These are phyloP conservation scores for Lasioglossum figueresi DNA, from an alignment of 2,888 invertebrate species.

Conservation along the genomic window DNA sequence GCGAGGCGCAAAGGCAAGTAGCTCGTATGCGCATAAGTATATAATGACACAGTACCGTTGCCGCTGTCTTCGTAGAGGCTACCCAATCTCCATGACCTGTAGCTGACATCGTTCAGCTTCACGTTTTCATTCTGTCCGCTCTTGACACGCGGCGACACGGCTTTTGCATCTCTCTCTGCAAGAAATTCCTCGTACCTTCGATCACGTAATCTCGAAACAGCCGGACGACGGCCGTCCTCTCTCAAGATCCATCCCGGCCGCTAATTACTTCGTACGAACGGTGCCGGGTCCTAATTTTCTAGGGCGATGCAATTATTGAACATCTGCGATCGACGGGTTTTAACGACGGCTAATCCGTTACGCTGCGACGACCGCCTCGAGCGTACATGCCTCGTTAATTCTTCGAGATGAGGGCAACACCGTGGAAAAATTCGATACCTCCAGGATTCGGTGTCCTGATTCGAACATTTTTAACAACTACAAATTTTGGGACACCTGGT, in stretches of 20 bases:
- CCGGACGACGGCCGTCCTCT: conserved; percentile 11
- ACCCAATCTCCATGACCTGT: conserved; percentile 82
- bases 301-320: not conserved
- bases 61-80: conserved; percentile 81
- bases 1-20: no score
- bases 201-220: conserved; percentile 33
- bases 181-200: conserved; percentile 34
- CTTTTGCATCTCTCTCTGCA: conserved; percentile 56
- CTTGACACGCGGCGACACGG: conserved; percentile 41
- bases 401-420: not conserved
- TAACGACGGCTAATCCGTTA: not conserved
- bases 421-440: not conserved
- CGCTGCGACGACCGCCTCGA: not conserved
- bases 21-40: not conserved
- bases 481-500: not conserved
- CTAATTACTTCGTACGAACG: conserved; percentile 37
- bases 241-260: conserved; percentile 15
- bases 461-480: not conserved
- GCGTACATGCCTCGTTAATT: not conserved
- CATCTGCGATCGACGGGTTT: not conserved
- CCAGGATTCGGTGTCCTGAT: not conserved
- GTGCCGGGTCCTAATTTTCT: conserved; percentile 14
- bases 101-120: conserved; percentile 80
- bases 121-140: conserved; percentile 73
- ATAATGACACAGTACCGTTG: conserved; percentile 62